Percentiles rank a stretch among this genome's conserved stretches.
Conservation (phyloP, 1,140 invertebrate genomes). For the Ladona fulva region DNA sequence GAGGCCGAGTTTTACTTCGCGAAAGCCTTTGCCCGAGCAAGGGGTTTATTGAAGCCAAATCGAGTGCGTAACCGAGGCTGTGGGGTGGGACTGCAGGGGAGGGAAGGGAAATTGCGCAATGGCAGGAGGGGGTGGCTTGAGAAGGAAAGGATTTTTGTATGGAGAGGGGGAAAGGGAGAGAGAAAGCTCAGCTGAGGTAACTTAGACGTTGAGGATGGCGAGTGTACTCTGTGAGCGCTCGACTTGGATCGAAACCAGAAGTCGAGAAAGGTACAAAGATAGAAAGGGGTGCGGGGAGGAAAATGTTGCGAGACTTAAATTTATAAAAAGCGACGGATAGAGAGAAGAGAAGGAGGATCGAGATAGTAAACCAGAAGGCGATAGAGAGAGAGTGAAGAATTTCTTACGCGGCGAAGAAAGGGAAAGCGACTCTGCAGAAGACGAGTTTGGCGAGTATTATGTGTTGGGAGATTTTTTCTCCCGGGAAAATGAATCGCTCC, state of each 20-base stretch:
- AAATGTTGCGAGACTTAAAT: neutral
- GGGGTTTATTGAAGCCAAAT: neutral
- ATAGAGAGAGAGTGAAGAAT: too few relatives aligned
- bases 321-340: neutral
- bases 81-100: neutral
- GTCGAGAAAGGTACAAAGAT: neutral
- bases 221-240: neutral
- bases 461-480: too few relatives aligned
- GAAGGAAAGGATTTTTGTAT: neutral
- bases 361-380: neutral
- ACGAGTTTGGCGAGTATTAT: neutral
- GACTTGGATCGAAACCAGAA: slow-evolving; percentile 1
- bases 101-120: neutral
- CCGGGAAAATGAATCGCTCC: too few relatives aligned
- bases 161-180: neutral
- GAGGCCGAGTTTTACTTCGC: too few relatives aligned
- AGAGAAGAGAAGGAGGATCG: neutral
- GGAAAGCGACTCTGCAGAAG: neutral
- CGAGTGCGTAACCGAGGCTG: neutral
- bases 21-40: neutral
- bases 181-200: neutral
- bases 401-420: neutral
- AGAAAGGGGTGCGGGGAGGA: neutral
- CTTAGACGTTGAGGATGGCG: neutral
- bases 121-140: neutral